Evolutionary conservation across 2,888 invertebrate species (phyloP), one percentile per base, ranked within the genome.

Genomic region (Yponomeuta cagnagella): DNA sequence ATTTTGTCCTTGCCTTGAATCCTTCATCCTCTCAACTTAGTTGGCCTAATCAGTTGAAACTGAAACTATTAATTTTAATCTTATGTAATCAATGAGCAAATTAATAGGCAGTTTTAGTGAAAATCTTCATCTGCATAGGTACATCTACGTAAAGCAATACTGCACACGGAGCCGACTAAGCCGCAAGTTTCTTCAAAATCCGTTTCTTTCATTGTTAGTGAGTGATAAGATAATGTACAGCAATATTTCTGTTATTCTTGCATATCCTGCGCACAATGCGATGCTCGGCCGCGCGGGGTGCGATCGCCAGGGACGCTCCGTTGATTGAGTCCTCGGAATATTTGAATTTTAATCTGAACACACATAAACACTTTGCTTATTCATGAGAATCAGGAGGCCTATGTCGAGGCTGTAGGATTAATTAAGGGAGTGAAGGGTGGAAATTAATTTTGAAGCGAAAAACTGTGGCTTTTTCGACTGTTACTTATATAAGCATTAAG

Each of bases 251-350:
- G 52, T 15, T 15, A 58, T 12, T 58, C 52, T 58, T 15, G 52
- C 52, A 58, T 58, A 58, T 58, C 52, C 52, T 58, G 52, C 15
- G 10, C 81, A 79, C 82, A 80, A 80, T 79, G 78, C 77, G 80
- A 78, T 77, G 78, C 8, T 74, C 77, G 85, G 82, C 82, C 85
- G 83, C 12, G 63, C 43, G 64, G 71, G 71, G 68, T 71, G 72
- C 66, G 69, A 69, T 70, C 72, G 69, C 85, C 82, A 85, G 88
- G 89, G 85, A 82, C 81, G 76, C 78, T 65, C 72, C 75, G 83
- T 90, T 89, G 92, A 93, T 93, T 92, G 93, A 92, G 89, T 92
- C 90, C 92, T 92, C 90, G 86, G 91, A 92, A 92, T 92, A 92
- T 92, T 92, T 92, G 90, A 92, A 92, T 92, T 92, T 92, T 92